Conservation (phyloP, 2,113 vertebrate genomes). For the Stomatorhinus ivindoensis region DNA sequence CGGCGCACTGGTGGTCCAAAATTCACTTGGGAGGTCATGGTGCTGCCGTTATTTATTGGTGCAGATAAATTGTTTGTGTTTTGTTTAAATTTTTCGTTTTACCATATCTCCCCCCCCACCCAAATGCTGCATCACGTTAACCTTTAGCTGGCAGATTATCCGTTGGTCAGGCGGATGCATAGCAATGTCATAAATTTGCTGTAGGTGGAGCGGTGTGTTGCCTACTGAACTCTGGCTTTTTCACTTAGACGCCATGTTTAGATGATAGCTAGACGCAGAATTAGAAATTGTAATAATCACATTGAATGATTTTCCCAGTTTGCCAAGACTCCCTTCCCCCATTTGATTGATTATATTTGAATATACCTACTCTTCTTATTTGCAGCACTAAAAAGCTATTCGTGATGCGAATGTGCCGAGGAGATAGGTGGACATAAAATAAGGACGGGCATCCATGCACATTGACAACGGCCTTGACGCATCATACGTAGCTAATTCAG, state of each 20-base stretch:
- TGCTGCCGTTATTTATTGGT: too few relatives aligned
- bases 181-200: background rate
- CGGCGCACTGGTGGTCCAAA: constrained; percentile 19
- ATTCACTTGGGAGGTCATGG: constrained; percentile 17
- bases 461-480: constrained; percentile 26
- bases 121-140: background rate
- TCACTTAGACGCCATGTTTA: background rate
- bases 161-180: background rate
- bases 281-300: background rate
- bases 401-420: background rate
- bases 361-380: background rate
- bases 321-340: background rate
- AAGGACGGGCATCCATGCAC: background rate
- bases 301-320: background rate
- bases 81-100: background rate
- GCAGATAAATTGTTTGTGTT: background rate
- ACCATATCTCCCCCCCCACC: too few relatives aligned
- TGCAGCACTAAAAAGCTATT: background rate
- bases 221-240: background rate
- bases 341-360: background rate
- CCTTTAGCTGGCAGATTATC: background rate
- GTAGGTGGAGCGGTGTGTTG: background rate
- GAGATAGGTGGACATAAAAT: background rate
- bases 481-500: constrained; percentile 37
- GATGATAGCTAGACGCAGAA: background rate